Percentiles rank a stretch among this genome's conserved stretches.
Evolutionary conservation across 1,140 invertebrate genomes (phyloP).

Genomic region (Drosophila equinoxialis): DNA sequence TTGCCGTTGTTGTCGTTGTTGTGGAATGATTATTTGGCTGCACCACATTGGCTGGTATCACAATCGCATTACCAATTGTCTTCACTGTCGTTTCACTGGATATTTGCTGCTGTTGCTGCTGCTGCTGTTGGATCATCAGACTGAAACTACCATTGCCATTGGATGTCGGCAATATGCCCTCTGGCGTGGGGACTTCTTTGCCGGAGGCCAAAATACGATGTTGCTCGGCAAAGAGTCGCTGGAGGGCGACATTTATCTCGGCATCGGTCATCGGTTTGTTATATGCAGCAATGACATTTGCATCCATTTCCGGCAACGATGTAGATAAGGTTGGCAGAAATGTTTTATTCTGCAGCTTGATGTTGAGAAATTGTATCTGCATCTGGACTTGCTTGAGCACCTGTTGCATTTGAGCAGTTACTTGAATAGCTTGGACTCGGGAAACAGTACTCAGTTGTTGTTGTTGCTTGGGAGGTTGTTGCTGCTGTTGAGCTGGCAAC

Average conservation of each 20-base stretch:
- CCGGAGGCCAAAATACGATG: constrained; percentile 86
- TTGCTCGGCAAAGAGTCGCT: constrained; percentile 85
- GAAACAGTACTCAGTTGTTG: constrained; percentile 80
- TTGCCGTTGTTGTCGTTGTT: constrained; percentile 36
- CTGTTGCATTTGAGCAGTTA: constrained; percentile 86
- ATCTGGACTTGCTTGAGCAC: constrained; percentile 86
- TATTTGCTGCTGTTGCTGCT: constrained; percentile 29
- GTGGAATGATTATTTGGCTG: constrained; percentile 79
- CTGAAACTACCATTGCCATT: constrained; percentile 43
- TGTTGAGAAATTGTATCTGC: constrained; percentile 85
- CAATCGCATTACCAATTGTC: constrained; percentile 40
- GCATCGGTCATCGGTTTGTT: constrained; percentile 81
- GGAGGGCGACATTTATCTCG: constrained; percentile 84
- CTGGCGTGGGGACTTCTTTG: constrained; percentile 86
- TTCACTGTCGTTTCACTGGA: constrained; percentile 34
- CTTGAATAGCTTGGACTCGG: constrained; percentile 85
- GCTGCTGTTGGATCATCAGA: constrained; percentile 39
- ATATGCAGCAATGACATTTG: constrained; percentile 63
- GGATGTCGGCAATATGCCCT: constrained; percentile 64
- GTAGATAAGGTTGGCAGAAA: constrained; percentile 64
- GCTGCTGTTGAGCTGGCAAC: constrained; percentile 26
- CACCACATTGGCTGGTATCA: constrained; percentile 72
- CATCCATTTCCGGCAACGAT: constrained; percentile 65
- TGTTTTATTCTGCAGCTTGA: constrained; percentile 82
- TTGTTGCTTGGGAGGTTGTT: constrained; percentile 47